phyloP scores from a whole-genome alignment of 2,797 vertebrate species.

The Zenarchopterus dispar region DNA sequence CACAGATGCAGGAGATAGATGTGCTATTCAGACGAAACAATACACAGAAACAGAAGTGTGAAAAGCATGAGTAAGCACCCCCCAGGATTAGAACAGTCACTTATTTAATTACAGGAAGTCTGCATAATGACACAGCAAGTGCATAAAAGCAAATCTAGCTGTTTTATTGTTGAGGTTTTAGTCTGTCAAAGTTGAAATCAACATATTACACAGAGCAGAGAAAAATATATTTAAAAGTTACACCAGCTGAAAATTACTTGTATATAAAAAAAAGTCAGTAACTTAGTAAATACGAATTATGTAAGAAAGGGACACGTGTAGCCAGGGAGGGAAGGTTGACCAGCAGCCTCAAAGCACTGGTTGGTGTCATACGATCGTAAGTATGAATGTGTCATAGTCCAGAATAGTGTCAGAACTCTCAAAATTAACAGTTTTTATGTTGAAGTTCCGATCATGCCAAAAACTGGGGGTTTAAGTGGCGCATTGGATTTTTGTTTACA shows the following conservation, averaged over 20 bases:
- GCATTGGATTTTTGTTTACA: slow-evolving; percentile 11
- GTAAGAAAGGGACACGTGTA: too few species aligned
- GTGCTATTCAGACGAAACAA: slow-evolving; percentile 55
- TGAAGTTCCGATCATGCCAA: neutral
- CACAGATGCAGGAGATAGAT: slow-evolving; percentile 67
- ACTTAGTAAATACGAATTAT: too few species aligned
- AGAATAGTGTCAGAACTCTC: neutral
- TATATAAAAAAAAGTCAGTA: too few species aligned
- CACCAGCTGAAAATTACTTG: too few species aligned
- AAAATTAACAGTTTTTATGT: neutral
- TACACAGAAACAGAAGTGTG: slow-evolving; percentile 38
- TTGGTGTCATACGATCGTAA: slow-evolving; percentile 41
- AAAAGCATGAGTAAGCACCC: slow-evolving; percentile 54
- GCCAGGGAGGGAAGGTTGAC: neutral
- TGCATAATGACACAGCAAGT: slow-evolving; percentile 22
- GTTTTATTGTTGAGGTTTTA: neutral
- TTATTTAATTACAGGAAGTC: slow-evolving; percentile 37
- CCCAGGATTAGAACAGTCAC: slow-evolving; percentile 56
- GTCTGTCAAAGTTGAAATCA: neutral
- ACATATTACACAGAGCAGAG: too few species aligned
- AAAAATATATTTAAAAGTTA: too few species aligned
- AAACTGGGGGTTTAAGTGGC: slow-evolving; percentile 27
- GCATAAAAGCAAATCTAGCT: slow-evolving; percentile 11
- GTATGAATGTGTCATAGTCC: slow-evolving; percentile 42
- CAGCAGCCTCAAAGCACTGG: neutral